Evolutionary conservation across 2,888 invertebrate species (phyloP), one percentile per base, ranked within the genome.

Genomic region (Carpatolechia fugitivella): DNA sequence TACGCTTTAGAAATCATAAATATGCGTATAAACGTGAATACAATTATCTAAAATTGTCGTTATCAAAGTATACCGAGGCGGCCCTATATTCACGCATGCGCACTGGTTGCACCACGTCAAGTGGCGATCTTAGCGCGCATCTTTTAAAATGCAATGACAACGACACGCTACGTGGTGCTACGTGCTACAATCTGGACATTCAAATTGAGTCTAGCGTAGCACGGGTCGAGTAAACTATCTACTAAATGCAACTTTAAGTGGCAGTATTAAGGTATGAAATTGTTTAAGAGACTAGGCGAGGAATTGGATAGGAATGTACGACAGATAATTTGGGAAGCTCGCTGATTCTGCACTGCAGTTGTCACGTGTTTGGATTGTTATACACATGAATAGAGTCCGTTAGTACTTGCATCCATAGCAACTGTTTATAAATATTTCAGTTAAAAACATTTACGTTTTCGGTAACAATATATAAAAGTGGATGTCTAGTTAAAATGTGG

Each of bases 21-120:
- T n/a, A n/a, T n/a, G n/a, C n/a, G n/a, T n/a, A n/a, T n/a, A n/a
- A n/a, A n/a, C n/a, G n/a, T n/a, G n/a, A n/a, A n/a, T n/a, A n/a
- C n/a, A n/a, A n/a, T n/a, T n/a, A n/a, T n/a, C n/a, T n/a, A n/a
- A n/a, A n/a, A n/a, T n/a, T n/a, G n/a, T n/a, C n/a, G n/a, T 24
- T 24, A 35, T n/a, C 11, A 18, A 18, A 8, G 33, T 7, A 33
- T 18, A 31, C 8, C 20, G 44, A 11, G 54, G 30, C 47, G 54
- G 29, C 55, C 55, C 55, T 55, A 29, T 55, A 29, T 33, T 31
- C 54, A 64, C 80, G 78, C 80, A 60, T 74, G 80, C 80, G 80
- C 72, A 49, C 40, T 68, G 56, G 55, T n/a, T n/a, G n/a, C 3
- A 6, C 24, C 58, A 52, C 68, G 60, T 67, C 64, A 68, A 72